Base-by-base conservation (phyloP, 2,888 invertebrate species). In the Cephus runcator region DNA sequence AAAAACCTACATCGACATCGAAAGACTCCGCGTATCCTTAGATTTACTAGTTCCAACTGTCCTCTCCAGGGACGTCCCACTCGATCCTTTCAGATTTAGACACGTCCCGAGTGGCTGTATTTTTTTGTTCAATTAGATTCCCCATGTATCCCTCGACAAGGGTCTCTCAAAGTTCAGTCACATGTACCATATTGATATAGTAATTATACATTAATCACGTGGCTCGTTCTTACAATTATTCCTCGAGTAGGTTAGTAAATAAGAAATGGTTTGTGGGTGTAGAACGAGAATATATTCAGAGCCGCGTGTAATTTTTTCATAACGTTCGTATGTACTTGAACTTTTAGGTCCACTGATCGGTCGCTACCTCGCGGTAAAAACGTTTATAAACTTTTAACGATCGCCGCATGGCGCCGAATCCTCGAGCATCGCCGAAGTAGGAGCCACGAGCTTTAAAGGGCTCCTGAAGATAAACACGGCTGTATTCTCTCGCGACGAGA, bases 401-500 rank as follows among this genome's bases (percentile, higher is more conserved):
- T 56, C 56, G 23, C 56, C 9, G 40, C 15, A 0, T 40, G 6
- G 40, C 40, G 15, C 23, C 23, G 2, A 9, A 56, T 56, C 56
- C 9, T 23, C 15, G 71, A 71, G 23, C 71, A 71, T 23, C 30
- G 15, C 11, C 30, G 15, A 33, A 30, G 33, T 12, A 71, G 71
- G 11, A 15, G 30, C 31, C 71, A 33, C 0, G 33, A 31, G 71
- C 33, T 31, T 71, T 31, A 33, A 71, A 71, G 33, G 71, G 71
- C 33, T 33, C 33, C 31, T 30, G 30, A 33, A 71, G 31, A 71
- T 33, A 23, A 71, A 71, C 33, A 30, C 11, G 71, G 11, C 12
- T 71, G 71, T 71, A 71, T 23, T 33, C 71, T 71, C 33, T 71
- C 23, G 30, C 71, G 56, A 81, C 83, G 79, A 79, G 86, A 86